A percentile compares a stretch with the other conserved stretches of the same genome.
These are phyloP conservation scores for Narcine bancroftii DNA, from an alignment of 2,113 vertebrate genomes.

Conservation along the genomic window DNA sequence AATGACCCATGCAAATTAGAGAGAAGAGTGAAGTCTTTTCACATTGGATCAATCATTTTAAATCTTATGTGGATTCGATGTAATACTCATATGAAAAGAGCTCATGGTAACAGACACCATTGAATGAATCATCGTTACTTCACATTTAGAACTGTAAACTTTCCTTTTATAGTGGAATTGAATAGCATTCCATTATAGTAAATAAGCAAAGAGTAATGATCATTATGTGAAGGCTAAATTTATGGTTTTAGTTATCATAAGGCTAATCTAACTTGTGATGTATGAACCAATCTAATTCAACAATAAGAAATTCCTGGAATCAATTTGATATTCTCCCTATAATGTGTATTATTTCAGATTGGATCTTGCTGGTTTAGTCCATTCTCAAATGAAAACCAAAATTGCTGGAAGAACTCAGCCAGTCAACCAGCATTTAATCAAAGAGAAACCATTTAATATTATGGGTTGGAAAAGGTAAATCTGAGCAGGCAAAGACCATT, in stretches of 20 bases:
- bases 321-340: too few relatives aligned
- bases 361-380: too few relatives aligned
- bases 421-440: too few relatives aligned
- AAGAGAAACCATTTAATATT: too few relatives aligned
- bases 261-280: not conserved
- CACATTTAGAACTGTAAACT: conserved; percentile 9
- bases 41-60: not conserved
- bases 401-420: too few relatives aligned
- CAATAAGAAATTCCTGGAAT: too few relatives aligned
- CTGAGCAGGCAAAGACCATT: too few relatives aligned
- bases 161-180: not conserved
- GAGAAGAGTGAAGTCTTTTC: not conserved
- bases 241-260: not conserved
- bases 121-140: not conserved
- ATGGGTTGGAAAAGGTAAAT: too few relatives aligned
- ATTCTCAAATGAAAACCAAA: too few relatives aligned
- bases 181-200: not conserved
- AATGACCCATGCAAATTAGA: not conserved
- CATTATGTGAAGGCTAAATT: too few relatives aligned
- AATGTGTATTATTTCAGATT: too few relatives aligned
- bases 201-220: too few relatives aligned
- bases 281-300: not conserved
- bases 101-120: not conserved
- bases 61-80: not conserved
- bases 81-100: not conserved